Evolutionary conservation across 2,797 vertebrate genomes (phyloP).

Genomic region (Trematomus bernacchii): DNA sequence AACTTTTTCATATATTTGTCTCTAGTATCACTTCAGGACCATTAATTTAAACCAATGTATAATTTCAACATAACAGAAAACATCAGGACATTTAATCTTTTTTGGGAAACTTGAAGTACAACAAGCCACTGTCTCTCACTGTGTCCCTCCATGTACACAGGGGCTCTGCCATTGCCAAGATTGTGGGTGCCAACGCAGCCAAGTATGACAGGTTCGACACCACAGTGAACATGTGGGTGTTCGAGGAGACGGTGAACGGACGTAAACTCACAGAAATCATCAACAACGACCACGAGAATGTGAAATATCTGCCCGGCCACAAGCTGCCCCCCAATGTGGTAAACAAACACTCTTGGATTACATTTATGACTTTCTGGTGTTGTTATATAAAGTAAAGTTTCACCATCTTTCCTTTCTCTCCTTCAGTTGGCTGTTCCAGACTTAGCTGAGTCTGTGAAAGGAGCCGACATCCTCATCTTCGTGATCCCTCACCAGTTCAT

Average conservation of each 20-base stretch:
- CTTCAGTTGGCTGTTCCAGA: conserved; percentile 93
- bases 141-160: conserved; percentile 74
- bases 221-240: conserved; percentile 96
- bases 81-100: not conserved
- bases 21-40: not conserved
- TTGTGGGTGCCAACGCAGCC: conserved; percentile 91
- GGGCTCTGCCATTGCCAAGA: conserved; percentile 98
- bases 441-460: conserved; percentile 89
- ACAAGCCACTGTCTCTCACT: not conserved
- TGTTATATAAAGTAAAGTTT: not conserved
- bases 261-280: conserved; percentile 95
- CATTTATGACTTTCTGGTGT: not conserved
- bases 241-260: conserved; percentile 91
- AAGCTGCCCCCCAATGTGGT: conserved; percentile 97
- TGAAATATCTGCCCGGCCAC: conserved; percentile 96
- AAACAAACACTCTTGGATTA: conserved; percentile 8
- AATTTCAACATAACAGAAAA: not conserved
- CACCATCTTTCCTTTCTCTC: not conserved
- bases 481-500: conserved; percentile 99
- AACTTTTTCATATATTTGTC: not conserved
- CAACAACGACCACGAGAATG: conserved; percentile 95
- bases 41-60: not conserved
- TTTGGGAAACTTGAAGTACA: not conserved
- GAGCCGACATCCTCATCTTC: conserved; percentile 93
- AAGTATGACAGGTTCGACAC: conserved; percentile 88